Conservation (phyloP, 1,140 invertebrate species). For the Ectropis grisescens region DNA sequence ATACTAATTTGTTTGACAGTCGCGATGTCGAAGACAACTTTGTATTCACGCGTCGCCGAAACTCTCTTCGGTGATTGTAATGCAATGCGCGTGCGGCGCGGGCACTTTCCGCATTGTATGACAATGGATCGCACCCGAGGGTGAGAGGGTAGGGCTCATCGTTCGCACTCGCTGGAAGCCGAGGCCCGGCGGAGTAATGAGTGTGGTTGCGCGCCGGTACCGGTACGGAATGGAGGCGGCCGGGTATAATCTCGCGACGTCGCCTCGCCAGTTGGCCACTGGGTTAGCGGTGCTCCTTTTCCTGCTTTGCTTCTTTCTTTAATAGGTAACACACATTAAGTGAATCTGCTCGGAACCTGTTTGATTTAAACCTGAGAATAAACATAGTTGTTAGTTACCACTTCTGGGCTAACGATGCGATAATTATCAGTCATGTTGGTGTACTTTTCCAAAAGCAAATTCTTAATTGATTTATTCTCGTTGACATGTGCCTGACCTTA, state of each 20-base stretch:
- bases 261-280: conserved; percentile 59
- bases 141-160: conserved; percentile 34
- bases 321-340: conserved; percentile 35
- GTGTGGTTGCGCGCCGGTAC: conserved; percentile 38
- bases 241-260: conserved; percentile 42
- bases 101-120: conserved; percentile 51
- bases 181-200: conserved; percentile 6
- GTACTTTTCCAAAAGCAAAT: too few species aligned
- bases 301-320: conserved; percentile 52
- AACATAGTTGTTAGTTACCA: too few species aligned
- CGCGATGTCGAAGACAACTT: conserved; percentile 34
- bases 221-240: conserved; percentile 47
- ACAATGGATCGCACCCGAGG: conserved; percentile 47
- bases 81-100: conserved; percentile 45
- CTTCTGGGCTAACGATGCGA: too few species aligned
- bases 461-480: too few species aligned
- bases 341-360: conserved; percentile 11
- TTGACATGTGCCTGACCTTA: too few species aligned
- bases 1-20: conserved; percentile 23
- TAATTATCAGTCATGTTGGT: too few species aligned
- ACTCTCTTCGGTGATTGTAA: conserved; percentile 61
- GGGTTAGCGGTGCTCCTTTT: conserved; percentile 62
- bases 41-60: conserved; percentile 54
- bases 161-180: too few species aligned
- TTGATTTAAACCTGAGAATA: conserved; percentile 1